These are phyloP conservation scores for Scomber scombrus DNA, from an alignment of 2,113 vertebrate species.

Conservation along the genomic window DNA sequence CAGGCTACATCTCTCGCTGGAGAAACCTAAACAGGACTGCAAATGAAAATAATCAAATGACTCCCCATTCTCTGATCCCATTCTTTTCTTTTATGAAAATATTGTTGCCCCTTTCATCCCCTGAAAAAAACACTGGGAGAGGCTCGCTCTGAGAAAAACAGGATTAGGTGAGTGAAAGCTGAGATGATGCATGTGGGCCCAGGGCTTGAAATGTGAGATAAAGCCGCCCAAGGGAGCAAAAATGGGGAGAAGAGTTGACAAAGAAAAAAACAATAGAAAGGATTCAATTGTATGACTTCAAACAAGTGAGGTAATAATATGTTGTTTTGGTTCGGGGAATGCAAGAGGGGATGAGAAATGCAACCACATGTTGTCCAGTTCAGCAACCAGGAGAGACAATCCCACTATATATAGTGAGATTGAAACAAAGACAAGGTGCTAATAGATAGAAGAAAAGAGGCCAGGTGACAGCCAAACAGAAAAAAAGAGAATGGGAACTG, in stretches of 20 bases:
- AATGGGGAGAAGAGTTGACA: background rate
- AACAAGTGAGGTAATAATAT: conserved; percentile 9
- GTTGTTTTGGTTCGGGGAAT: conserved; percentile 4
- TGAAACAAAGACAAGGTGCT: conserved; percentile 21
- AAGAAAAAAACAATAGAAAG: background rate
- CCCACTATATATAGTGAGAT: conserved; percentile 8
- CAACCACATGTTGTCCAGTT: conserved; percentile 9
- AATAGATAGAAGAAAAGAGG: conserved; percentile 31
- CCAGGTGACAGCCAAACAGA: conserved; percentile 1
- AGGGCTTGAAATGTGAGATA: conserved; percentile 26
- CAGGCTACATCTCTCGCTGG: conserved; percentile 79
- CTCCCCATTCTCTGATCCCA: conserved; percentile 21
- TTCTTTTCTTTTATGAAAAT: conserved; percentile 21
- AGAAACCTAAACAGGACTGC: conserved; percentile 81
- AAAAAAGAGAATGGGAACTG: conserved; percentile 8
- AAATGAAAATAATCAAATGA: conserved; percentile 64
- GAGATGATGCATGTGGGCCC: conserved; percentile 36
- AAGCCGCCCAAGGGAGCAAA: background rate
- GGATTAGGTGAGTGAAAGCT: conserved; percentile 57
- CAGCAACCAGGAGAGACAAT: background rate
- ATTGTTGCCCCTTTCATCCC: conserved; percentile 27
- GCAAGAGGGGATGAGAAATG: conserved; percentile 18
- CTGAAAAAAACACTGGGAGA: conserved; percentile 44
- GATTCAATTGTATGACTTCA: background rate
- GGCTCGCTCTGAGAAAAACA: conserved; percentile 45